Evolutionary conservation across 2,113 vertebrate species (phyloP).

Genomic region (Myiozetetes cayanensis): DNA sequence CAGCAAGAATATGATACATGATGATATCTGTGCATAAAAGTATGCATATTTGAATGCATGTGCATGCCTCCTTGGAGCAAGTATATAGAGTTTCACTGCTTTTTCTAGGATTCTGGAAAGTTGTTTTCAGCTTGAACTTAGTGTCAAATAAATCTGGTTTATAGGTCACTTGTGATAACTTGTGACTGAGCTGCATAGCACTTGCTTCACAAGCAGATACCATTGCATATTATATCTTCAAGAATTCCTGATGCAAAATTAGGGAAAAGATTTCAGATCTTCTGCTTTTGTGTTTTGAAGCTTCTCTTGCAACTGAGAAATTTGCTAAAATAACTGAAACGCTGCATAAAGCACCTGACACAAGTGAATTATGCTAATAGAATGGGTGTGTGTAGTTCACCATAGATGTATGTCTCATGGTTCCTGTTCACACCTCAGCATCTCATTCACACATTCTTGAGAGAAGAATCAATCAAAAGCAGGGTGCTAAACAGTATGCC

Average conservation of each 20-base stretch:
- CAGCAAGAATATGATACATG: slow-evolving; percentile 48
- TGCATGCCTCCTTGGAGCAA: slow-evolving; percentile 7
- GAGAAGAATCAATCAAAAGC: slow-evolving; percentile 61
- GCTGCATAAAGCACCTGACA: slow-evolving; percentile 42
- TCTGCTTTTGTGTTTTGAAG: slow-evolving; percentile 43
- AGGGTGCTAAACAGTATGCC: slow-evolving; percentile 39
- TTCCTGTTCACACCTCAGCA: slow-evolving; percentile 52
- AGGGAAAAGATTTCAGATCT: slow-evolving; percentile 48
- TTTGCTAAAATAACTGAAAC: slow-evolving; percentile 63
- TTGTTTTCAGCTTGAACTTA: slow-evolving; percentile 70
- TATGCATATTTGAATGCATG: slow-evolving; percentile 32
- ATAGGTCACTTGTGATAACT: slow-evolving; percentile 62
- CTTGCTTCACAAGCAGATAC: slow-evolving; percentile 43
- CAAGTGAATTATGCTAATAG: slow-evolving; percentile 58
- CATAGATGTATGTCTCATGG: slow-evolving; percentile 14
- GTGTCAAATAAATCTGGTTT: slow-evolving; percentile 71
- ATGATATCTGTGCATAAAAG: slow-evolving; percentile 38
- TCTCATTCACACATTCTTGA: slow-evolving; percentile 64
- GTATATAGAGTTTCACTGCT: slow-evolving; percentile 44
- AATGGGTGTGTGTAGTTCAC: slow-evolving; percentile 32
- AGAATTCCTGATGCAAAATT: slow-evolving; percentile 52
- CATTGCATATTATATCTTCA: slow-evolving; percentile 40
- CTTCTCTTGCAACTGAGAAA: slow-evolving; percentile 30
- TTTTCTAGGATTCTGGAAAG: slow-evolving; percentile 59
- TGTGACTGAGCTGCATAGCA: slow-evolving; percentile 47